These are phyloP conservation scores for Junco hyemalis DNA, from an alignment of 2,113 vertebrate species.

Conservation along the genomic window DNA sequence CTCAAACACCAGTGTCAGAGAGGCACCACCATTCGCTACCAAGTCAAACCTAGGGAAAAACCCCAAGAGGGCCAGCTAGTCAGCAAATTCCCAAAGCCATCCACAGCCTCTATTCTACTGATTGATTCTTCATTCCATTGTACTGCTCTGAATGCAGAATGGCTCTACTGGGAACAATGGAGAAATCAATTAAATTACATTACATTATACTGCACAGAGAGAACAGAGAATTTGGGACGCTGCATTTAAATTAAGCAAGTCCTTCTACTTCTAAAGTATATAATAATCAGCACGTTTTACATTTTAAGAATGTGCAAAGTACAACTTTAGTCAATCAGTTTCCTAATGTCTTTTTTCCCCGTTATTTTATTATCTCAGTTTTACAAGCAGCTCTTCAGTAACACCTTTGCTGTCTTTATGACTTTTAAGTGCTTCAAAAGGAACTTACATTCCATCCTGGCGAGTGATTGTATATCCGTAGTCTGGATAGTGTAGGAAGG, in stretches of 20 bases:
- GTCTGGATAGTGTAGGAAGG: conserved; percentile 91
- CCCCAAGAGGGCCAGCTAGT: neutral
- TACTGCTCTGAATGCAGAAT: neutral
- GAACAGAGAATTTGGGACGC: neutral
- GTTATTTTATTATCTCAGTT: neutral
- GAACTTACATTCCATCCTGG: conserved; percentile 96
- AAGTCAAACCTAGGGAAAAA: conserved; percentile 88
- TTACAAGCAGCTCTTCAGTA: neutral
- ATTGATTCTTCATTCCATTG: neutral
- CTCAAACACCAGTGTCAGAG: conserved; percentile 91
- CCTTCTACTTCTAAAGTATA: neutral
- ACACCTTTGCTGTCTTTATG: neutral
- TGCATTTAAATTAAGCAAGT: neutral
- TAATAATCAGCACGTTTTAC: neutral
- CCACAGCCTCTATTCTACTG: neutral
- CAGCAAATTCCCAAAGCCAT: neutral
- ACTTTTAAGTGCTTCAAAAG: neutral
- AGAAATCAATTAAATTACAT: conserved; percentile 26
- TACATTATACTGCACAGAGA: neutral
- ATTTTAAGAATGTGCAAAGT: neutral
- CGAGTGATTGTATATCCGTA: conserved; percentile 93
- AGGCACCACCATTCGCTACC: conserved; percentile 91
- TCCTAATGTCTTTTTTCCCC: neutral
- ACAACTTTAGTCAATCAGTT: neutral
- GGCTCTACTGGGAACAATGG: neutral